Conservation (phyloP, 1,140 invertebrate species). For the Wiebesia pumilae region DNA sequence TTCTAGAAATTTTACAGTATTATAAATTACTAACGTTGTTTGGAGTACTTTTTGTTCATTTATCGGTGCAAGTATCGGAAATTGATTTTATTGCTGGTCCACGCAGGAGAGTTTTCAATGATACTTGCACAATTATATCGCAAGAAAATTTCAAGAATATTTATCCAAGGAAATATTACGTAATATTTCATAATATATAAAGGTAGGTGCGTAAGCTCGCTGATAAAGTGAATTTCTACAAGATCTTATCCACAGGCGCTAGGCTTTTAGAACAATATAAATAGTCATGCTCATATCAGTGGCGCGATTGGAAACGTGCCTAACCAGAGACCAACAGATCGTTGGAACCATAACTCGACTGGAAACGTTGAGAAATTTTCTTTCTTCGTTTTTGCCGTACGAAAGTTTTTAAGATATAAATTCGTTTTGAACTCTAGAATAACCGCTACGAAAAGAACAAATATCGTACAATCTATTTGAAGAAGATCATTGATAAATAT, state of each 20-base stretch:
- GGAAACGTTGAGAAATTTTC: too few species aligned
- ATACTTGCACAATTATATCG: not conserved
- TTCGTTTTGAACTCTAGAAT: not conserved
- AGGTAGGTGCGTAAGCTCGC: not conserved
- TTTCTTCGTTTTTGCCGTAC: not conserved
- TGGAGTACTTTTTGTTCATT: not conserved
- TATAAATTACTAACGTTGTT: not conserved
- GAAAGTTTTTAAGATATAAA: not conserved
- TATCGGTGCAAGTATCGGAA: not conserved
- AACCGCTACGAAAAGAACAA: not conserved
- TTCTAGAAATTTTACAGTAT: too few species aligned
- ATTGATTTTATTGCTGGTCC: not conserved
- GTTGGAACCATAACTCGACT: not conserved
- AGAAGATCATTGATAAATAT: not conserved
- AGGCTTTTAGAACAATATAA: not conserved
- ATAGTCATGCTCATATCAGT: too few species aligned
- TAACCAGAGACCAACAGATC: too few species aligned
- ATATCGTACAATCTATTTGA: not conserved
- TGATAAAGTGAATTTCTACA: not conserved
- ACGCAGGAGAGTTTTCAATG: not conserved
- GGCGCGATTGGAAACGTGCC: too few species aligned
- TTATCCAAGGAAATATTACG: not conserved
- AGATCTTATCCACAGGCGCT: not conserved
- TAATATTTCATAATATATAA: not conserved
- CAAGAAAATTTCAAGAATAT: not conserved